A percentile compares a stretch with the other conserved stretches of the same genome.
Evolutionary conservation across 2,888 invertebrate species (phyloP).

Genomic region (Lithophane leautieri): DNA sequence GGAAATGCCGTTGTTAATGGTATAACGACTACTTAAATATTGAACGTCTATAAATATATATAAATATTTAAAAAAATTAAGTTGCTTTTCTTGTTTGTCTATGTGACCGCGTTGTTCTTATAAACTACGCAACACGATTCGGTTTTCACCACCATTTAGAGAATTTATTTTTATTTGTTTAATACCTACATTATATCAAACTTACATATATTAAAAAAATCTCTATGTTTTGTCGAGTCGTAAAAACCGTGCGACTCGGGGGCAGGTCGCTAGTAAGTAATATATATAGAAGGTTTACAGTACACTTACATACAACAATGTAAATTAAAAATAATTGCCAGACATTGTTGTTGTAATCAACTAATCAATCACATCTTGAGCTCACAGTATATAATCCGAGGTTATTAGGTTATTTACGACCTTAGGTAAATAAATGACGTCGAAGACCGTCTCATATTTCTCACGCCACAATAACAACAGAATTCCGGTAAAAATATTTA

Average conservation of each 20-base stretch:
- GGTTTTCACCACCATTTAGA: not conserved
- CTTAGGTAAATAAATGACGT: slow-evolving; percentile 27
- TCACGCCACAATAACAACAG: not conserved
- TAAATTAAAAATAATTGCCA: not conserved
- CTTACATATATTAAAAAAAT: no score
- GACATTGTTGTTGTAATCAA: slow-evolving; percentile 3
- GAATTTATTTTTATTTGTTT: no score
- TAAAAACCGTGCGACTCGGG: no score
- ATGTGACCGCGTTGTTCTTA: not conserved
- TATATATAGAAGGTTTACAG: not conserved
- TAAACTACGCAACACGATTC: not conserved
- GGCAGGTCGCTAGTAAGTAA: not conserved
- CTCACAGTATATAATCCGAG: not conserved
- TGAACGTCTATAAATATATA: no score
- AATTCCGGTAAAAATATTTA: not conserved
- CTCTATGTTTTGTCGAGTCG: no score
- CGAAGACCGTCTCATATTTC: slow-evolving; percentile 4
- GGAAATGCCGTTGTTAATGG: not conserved
- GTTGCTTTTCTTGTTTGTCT: not conserved
- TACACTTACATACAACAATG: not conserved
- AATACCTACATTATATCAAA: no score
- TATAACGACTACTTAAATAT: no score
- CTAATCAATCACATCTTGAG: not conserved
- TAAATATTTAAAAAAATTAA: no score
- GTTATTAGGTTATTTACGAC: slow-evolving; percentile 16